phyloP scores from a whole-genome alignment of 2,888 invertebrate species.

The Hemaris fuciformis region DNA sequence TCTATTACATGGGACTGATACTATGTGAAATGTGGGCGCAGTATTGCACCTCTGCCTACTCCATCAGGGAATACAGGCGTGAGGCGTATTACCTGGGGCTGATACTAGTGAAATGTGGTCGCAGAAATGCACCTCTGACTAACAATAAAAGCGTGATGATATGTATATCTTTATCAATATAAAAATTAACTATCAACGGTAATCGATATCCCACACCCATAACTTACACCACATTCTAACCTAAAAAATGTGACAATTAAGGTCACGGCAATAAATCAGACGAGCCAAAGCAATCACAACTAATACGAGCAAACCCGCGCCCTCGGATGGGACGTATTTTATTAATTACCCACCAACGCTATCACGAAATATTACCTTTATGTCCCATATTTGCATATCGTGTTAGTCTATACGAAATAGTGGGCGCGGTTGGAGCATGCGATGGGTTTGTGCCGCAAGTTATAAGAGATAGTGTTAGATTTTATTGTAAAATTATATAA shows the following conservation, averaged over 20 bases:
- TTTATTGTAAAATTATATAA: background rate
- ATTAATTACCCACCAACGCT: constrained; percentile 71
- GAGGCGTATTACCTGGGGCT: too few relatives aligned
- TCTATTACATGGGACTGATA: too few relatives aligned
- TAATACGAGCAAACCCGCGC: constrained; percentile 58
- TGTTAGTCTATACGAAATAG: constrained; percentile 63
- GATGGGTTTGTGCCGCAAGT: constrained; percentile 36
- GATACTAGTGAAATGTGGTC: too few relatives aligned
- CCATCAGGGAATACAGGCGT: too few relatives aligned
- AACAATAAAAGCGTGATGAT: too few relatives aligned
- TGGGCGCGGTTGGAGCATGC: constrained; percentile 66
- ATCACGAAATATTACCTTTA: constrained; percentile 80
- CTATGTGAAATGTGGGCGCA: too few relatives aligned
- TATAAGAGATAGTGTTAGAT: constrained; percentile 21
- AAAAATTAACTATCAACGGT: too few relatives aligned
- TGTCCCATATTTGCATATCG: constrained; percentile 79
- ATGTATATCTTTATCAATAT: too few relatives aligned
- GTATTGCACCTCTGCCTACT: too few relatives aligned
- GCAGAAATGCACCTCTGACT: too few relatives aligned
- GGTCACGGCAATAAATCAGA: constrained; percentile 61
- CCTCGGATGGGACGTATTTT: constrained; percentile 74
- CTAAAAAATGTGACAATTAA: constrained; percentile 44
- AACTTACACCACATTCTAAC: constrained; percentile 11
- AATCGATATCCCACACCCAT: background rate
- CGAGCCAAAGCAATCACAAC: constrained; percentile 56